These are phyloP conservation scores for Kryptopterus vitreolus DNA, from an alignment of 2,797 vertebrate genomes.

Conservation along the genomic window DNA sequence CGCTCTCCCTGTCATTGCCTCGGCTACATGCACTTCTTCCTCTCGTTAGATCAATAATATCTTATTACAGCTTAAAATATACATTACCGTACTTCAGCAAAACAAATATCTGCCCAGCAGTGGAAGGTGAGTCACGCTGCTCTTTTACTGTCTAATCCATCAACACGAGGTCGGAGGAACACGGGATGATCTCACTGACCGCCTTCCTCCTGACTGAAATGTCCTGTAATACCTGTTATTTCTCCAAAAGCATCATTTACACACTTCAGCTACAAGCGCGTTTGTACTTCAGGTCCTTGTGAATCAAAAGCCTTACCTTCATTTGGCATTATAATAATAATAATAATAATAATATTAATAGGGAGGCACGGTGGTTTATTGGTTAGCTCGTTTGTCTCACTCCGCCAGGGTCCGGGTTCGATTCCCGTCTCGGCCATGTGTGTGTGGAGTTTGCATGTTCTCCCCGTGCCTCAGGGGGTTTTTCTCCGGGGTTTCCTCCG, in stretches of 20 bases:
- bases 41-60: background rate
- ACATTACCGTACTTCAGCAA: background rate
- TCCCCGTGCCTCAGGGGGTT: no score
- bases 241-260: background rate
- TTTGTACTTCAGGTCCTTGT: no score
- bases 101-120: background rate
- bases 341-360: no score
- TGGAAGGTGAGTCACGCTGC: background rate
- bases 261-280: no score
- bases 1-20: background rate
- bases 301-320: background rate
- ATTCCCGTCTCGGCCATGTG: no score
- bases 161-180: background rate
- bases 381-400: no score
- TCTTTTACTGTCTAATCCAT: conserved; percentile 11
- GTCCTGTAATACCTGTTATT: background rate
- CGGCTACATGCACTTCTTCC: background rate
- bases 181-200: background rate
- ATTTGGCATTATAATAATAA: no score
- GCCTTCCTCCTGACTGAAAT: background rate
- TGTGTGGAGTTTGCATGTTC: no score
- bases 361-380: no score
- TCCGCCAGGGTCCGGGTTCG: no score
- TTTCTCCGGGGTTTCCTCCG: no score
- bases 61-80: conserved; percentile 15